Evolutionary conservation across 2,797 vertebrate species (phyloP), one percentile per base, ranked within the genome.

Genomic region (Cottoperca gobio): DNA sequence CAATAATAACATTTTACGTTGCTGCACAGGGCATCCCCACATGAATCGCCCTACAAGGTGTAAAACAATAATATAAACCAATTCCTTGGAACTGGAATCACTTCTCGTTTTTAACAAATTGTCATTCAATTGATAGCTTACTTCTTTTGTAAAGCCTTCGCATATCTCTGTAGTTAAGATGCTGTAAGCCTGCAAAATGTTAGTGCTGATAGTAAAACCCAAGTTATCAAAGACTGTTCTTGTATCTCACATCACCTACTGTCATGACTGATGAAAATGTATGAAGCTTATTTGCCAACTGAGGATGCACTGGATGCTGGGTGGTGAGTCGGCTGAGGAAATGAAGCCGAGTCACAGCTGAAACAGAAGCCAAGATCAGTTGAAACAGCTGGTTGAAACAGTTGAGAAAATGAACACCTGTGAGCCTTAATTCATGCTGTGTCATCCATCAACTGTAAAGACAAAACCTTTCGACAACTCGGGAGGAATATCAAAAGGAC

Each of bases 401-500:
- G 46, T 42, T 43, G 39, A 49, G 24, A 63, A 65, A 67, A 62
- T 33, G 7, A 70, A 45, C 66, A 66, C 58, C 62, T 61, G 48
- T 55, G 24, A 60, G 42, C 42, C 12, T 72, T 64, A 52, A 63
- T 64, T 72, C 45, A 60, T n/a, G 21, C 9, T 52, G 3, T 58
- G 43, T 59, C 60, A 66, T 39, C 16, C 63, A 71, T 40, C 42
- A 81, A 70, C 40, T 63, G 45, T 52, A 70, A 71, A 50, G 52
- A 71, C 63, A 45, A 62, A 66, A 62, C 43, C 24, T 55, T 17
- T 23, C 50, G n/a, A 53, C 72, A 52, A n/a, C n/a, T 16, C 2
- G 0, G 26, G 9, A 46, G 19, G 13, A 52, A 39, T n/a, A 28
- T 48, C 42, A 55, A 67, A 28, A 42, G 5, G 19, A 23, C 6